A percentile compares a stretch with the other conserved stretches of the same genome.
These are phyloP conservation scores for Apoda limacodes DNA, from an alignment of 2,888 invertebrate genomes.

Conservation along the genomic window DNA sequence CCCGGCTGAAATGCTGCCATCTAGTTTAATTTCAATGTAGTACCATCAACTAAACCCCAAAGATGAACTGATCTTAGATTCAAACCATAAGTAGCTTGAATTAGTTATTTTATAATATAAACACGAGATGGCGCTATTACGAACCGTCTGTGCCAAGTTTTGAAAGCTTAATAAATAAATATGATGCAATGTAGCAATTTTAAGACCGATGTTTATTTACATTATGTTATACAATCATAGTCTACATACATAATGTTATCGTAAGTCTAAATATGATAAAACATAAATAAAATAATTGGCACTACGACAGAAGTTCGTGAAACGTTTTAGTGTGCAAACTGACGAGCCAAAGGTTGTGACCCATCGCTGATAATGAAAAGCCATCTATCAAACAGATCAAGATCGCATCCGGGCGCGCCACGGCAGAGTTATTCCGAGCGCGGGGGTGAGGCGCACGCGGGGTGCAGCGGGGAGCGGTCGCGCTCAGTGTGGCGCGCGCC, in stretches of 20 bases:
- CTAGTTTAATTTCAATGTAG: too few relatives aligned
- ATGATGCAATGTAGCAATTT: too few relatives aligned
- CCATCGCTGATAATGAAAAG: constrained; percentile 32
- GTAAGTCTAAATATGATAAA: background rate
- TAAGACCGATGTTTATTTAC: too few relatives aligned
- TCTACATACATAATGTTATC: background rate
- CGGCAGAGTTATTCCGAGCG: constrained; percentile 57
- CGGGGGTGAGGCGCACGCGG: constrained; percentile 28
- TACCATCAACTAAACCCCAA: too few relatives aligned
- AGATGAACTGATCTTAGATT: too few relatives aligned
- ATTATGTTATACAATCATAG: background rate
- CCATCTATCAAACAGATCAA: constrained; percentile 50
- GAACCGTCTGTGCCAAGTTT: too few relatives aligned
- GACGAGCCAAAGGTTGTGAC: constrained; percentile 35
- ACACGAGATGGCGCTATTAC: too few relatives aligned
- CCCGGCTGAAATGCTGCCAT: too few relatives aligned
- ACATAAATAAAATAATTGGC: background rate
- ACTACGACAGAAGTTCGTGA: constrained; percentile 10
- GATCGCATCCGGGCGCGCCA: constrained; percentile 44
- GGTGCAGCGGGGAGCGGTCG: constrained; percentile 31
- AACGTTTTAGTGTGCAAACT: constrained; percentile 21
- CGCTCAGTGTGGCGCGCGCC: constrained; percentile 62
- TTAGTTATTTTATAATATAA: too few relatives aligned
- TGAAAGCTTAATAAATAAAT: too few relatives aligned
- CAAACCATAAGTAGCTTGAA: too few relatives aligned